Percentiles rank a stretch among this genome's conserved stretches.
Conservation (phyloP, 2,797 vertebrate species). For the Chanos chanos region DNA sequence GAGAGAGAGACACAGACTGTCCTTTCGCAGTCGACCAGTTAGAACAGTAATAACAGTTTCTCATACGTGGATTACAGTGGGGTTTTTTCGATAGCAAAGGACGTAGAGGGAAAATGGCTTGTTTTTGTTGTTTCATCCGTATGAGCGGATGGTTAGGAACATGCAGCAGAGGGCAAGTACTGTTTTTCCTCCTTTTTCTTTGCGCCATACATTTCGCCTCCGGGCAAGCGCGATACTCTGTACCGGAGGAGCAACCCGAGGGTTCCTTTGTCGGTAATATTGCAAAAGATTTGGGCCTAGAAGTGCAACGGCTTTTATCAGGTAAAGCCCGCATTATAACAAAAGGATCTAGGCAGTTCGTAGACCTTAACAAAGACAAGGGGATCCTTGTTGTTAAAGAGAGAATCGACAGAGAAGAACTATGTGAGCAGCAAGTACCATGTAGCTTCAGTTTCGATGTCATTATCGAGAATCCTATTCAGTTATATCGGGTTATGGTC, state of each 20-base stretch:
- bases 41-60: no score
- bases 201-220: conserved; percentile 20
- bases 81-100: no score
- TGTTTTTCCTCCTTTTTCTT: conserved; percentile 12
- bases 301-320: conserved; percentile 52
- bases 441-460: conserved; percentile 69
- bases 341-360: conserved; percentile 53
- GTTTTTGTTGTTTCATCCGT: no score
- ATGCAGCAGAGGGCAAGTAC: no score
- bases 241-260: conserved; percentile 64
- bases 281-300: conserved; percentile 62
- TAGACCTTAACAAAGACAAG: conserved; percentile 66
- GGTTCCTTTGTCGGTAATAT: conserved; percentile 66
- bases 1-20: no score
- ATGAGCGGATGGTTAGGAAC: no score
- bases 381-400: conserved; percentile 62
- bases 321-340: conserved; percentile 39
- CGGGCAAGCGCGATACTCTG: conserved; percentile 59
- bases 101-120: no score
- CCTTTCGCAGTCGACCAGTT: no score
- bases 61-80: no score
- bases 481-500: conserved; percentile 61
- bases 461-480: conserved; percentile 68
- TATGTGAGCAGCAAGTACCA: conserved; percentile 63
- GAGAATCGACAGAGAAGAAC: conserved; percentile 64